Evolutionary conservation across 53 echinoderm and acorn worm genomes (phyloP).

Genomic region (Arbacia lixula): DNA sequence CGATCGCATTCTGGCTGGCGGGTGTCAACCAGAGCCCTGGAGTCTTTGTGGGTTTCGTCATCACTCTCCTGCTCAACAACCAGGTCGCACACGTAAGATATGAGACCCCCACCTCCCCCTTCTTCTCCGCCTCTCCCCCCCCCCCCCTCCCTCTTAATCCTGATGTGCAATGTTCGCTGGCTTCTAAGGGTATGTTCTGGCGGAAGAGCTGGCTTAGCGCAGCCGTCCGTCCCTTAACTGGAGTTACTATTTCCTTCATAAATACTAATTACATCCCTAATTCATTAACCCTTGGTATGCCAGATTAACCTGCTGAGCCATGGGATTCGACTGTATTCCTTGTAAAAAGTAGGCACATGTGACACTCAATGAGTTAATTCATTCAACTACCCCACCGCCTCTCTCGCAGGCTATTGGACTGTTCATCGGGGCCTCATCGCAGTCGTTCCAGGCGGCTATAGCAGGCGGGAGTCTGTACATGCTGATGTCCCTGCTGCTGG

Average conservation of each 20-base stretch:
- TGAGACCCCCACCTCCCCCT: neutral
- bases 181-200: too few species aligned
- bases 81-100: slow-evolving; percentile 77
- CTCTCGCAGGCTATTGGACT: slow-evolving; percentile 78
- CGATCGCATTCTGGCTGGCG: slow-evolving; percentile 83
- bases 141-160: neutral
- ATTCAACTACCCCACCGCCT: too few species aligned
- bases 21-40: slow-evolving; percentile 63
- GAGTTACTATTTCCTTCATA: too few species aligned
- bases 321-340: too few species aligned
- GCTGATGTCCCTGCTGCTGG: slow-evolving; percentile 75
- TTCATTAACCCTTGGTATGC: too few species aligned
- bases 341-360: too few species aligned
- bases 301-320: too few species aligned
- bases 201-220: too few species aligned
- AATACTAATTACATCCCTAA: too few species aligned
- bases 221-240: too few species aligned
- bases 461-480: slow-evolving; percentile 76
- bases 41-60: slow-evolving; percentile 68
- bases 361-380: too few species aligned
- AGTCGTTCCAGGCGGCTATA: slow-evolving; percentile 66
- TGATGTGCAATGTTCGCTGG: too few species aligned
- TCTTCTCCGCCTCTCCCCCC: neutral
- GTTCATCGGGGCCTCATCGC: slow-evolving; percentile 76
- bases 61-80: slow-evolving; percentile 67